Evolutionary conservation across 2,888 invertebrate genomes (phyloP).

Genomic region (Agrochola macilenta): DNA sequence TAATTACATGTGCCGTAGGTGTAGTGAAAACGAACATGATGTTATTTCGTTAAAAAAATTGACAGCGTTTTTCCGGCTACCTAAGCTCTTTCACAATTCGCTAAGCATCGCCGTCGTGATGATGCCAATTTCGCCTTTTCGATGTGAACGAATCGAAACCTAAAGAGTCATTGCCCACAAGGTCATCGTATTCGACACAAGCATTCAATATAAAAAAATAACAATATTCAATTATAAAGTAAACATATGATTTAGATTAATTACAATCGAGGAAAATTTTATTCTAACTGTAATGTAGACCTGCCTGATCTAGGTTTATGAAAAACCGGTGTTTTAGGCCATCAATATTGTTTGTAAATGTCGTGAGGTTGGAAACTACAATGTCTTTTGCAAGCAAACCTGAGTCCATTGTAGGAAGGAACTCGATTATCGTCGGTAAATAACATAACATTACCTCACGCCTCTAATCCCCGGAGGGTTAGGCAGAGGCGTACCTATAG

Average conservation of each 20-base stretch:
- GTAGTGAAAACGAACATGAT: not conserved
- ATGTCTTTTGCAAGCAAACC: not conserved
- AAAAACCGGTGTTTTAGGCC: too few species aligned
- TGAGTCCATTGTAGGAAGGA: not conserved
- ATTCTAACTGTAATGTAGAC: too few species aligned
- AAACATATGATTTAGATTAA: too few species aligned
- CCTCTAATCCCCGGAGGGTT: not conserved
- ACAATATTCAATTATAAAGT: too few species aligned
- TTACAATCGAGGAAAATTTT: too few species aligned
- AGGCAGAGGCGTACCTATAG: not conserved
- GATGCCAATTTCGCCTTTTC: not conserved
- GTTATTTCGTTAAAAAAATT: not conserved
- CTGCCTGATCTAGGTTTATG: too few species aligned
- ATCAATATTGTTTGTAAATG: not conserved
- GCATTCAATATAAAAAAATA: too few species aligned
- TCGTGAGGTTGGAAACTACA: not conserved
- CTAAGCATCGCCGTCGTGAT: not conserved
- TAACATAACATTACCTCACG: too few species aligned
- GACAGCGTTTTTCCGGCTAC: not conserved
- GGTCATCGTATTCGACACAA: not conserved
- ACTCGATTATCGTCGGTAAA: constrained; percentile 9
- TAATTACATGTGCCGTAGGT: too few species aligned
- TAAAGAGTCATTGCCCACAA: not conserved
- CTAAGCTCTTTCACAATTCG: not conserved
- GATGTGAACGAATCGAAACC: not conserved